Base-by-base conservation (phyloP, 2,888 invertebrate genomes). In the Graphium colonna region DNA sequence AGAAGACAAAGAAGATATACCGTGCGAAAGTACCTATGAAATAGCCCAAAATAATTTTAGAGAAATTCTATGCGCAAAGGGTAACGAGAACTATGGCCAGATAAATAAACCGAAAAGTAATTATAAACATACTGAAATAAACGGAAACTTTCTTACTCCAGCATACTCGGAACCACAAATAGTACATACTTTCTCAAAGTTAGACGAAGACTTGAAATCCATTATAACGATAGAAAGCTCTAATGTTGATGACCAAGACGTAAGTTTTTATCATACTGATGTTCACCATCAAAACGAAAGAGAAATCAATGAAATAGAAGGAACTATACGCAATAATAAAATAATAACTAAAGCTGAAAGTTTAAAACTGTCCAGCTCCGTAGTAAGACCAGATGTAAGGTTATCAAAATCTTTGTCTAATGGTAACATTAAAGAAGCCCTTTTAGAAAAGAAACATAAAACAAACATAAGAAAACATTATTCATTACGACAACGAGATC, bases 261-360 rank as follows among this genome's bases (percentile, higher is more conserved):
- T 63, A 12, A 75, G 66, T 58, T 83, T 72, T 55, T 83, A 75
- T 57, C 68, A 71, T 56, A 71, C 76, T 13, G 82, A 87, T 62
- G 79, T 81, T 48, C 89, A 88, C 58, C 89, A 88, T 58, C 87
- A 89, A 70, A 89, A 88, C 77, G 88, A 89, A 75, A 77, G 88
- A 60, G 89, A 89, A 74, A 76, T 89, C 57, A 89, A 89, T 70
- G 89, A 89, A 76, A 89, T 89, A 58, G 89, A 89, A 75, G 88
- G 88, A 54, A 89, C 89, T 8, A 89, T 89, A 58, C 65, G 89
- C 60, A 88, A 88, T 59, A 89, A 87, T 52, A 89, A 89, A 75
- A 58, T 88, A 18, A 82, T 89, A 21, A 81, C 83, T 1, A 89
- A 89, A 71, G 81, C 86, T 3, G 88, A 87, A 67, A 87, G 84